Conservation (phyloP, 2,888 invertebrate species). For the Ennomos erosarius region DNA sequence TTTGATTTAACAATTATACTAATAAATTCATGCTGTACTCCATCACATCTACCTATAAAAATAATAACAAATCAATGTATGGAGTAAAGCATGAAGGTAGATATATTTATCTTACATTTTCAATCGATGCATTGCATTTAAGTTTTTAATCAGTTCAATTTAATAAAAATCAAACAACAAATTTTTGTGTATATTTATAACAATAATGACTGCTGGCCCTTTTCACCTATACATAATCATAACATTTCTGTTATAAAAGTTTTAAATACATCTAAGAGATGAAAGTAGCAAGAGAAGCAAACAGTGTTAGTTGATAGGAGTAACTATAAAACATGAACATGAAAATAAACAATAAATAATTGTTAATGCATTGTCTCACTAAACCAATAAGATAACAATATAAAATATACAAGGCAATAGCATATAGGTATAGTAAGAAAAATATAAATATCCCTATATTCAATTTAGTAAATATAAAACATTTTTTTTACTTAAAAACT, state of each 20-base stretch:
- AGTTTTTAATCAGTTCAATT: slow-evolving; percentile 80
- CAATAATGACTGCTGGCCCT: slow-evolving; percentile 72
- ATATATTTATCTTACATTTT: slow-evolving; percentile 83
- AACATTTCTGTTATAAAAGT: slow-evolving; percentile 31
- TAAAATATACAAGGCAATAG: slow-evolving; percentile 6
- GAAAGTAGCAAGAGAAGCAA: slow-evolving; percentile 16
- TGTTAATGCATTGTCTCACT: slow-evolving; percentile 9
- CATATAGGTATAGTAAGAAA: slow-evolving; percentile 12
- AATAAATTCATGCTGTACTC: slow-evolving; percentile 57
- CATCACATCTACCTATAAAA: slow-evolving; percentile 49
- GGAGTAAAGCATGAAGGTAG: slow-evolving; percentile 69
- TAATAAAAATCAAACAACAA: slow-evolving; percentile 82
- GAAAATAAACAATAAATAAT: slow-evolving; percentile 1
- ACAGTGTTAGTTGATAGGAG: slow-evolving; percentile 22
- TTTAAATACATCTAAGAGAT: slow-evolving; percentile 15
- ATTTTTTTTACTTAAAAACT: slow-evolving; percentile 7
- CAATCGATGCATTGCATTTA: slow-evolving; percentile 83
- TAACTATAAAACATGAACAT: slow-evolving; percentile 11
- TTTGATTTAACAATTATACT: slow-evolving; percentile 59
- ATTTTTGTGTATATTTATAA: slow-evolving; percentile 67
- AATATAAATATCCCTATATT: slow-evolving; percentile 15
- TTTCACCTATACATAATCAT: slow-evolving; percentile 56
- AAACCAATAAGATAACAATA: slow-evolving; percentile 7
- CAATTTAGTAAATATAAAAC: slow-evolving; percentile 6
- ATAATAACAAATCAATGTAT: slow-evolving; percentile 50